phyloP scores from a whole-genome alignment of 2,888 invertebrate genomes.

The Brachynemurus nebulosus region DNA sequence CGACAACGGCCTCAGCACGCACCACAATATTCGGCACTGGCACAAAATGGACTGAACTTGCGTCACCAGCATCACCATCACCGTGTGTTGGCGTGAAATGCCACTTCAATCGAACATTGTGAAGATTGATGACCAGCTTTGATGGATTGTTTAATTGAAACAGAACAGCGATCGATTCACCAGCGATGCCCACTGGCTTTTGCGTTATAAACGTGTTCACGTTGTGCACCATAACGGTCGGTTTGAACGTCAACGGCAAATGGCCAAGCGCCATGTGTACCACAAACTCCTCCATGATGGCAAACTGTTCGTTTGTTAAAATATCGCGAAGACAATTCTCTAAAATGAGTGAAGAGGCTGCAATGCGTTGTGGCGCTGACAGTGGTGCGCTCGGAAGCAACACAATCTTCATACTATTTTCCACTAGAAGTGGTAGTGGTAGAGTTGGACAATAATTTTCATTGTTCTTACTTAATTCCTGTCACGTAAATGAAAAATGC shows the following conservation, averaged over 20 bases:
- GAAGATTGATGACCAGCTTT: conserved; percentile 53
- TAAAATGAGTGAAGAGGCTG: conserved; percentile 37
- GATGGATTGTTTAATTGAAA: conserved; percentile 64
- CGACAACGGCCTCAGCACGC: conserved; percentile 36
- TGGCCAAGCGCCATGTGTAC: conserved; percentile 53
- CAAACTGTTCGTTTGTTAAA: conserved; percentile 39
- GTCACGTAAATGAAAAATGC: too few relatives aligned
- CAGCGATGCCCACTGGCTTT: conserved; percentile 58
- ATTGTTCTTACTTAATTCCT: too few relatives aligned
- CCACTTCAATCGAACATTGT: conserved; percentile 62
- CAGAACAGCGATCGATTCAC: conserved; percentile 70
- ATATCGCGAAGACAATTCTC: conserved; percentile 24
- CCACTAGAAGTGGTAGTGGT: conserved; percentile 60
- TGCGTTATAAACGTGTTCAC: conserved; percentile 46
- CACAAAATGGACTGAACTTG: conserved; percentile 23
- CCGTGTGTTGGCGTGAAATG: conserved; percentile 38
- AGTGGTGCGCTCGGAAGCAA: conserved; percentile 45
- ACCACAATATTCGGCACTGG: background rate
- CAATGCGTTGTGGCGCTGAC: conserved; percentile 38
- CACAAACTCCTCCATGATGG: conserved; percentile 62
- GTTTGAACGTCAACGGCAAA: conserved; percentile 63
- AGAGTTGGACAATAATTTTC: conserved; percentile 41
- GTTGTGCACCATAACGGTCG: conserved; percentile 59
- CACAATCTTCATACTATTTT: conserved; percentile 54
- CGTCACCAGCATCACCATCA: conserved; percentile 31